Percentiles rank a stretch among this genome's conserved stretches.
phyloP scores from a whole-genome alignment of 2,888 invertebrate genomes.

The Cantharis flavilabris region DNA sequence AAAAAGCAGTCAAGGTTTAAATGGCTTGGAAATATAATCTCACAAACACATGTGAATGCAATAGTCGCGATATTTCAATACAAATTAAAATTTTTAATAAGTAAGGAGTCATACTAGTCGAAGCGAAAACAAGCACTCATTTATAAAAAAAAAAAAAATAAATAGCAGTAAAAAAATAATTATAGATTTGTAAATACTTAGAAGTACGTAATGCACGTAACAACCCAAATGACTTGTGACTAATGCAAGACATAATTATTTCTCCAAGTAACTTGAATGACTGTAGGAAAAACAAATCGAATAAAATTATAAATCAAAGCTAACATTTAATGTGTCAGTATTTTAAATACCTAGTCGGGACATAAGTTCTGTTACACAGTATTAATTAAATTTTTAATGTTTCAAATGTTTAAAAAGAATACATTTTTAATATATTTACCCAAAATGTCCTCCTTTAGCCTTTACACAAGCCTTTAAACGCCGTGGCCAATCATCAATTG shows the following conservation, averaged over 20 bases:
- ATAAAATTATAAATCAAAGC: too few relatives aligned
- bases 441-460: too few relatives aligned
- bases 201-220: neutral
- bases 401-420: too few relatives aligned
- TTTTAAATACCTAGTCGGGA: too few relatives aligned
- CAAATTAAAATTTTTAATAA: neutral
- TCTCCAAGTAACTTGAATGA: neutral
- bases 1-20: neutral
- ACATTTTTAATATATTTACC: too few relatives aligned
- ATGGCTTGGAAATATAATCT: conserved; percentile 10
- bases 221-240: neutral
- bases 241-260: neutral
- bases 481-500: too few relatives aligned
- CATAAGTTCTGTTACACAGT: too few relatives aligned
- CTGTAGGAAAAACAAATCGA: neutral
- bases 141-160: neutral
- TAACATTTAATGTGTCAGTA: too few relatives aligned
- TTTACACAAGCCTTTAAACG: too few relatives aligned
- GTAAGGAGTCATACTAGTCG: neutral
- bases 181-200: neutral
- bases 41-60: conserved; percentile 5
- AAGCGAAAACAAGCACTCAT: too few relatives aligned
- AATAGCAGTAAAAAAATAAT: neutral
- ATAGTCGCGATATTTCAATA: neutral
- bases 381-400: too few relatives aligned